Evolutionary conservation across 2,888 invertebrate genomes (phyloP).

Genomic region (Amblyjoppa proteus): DNA sequence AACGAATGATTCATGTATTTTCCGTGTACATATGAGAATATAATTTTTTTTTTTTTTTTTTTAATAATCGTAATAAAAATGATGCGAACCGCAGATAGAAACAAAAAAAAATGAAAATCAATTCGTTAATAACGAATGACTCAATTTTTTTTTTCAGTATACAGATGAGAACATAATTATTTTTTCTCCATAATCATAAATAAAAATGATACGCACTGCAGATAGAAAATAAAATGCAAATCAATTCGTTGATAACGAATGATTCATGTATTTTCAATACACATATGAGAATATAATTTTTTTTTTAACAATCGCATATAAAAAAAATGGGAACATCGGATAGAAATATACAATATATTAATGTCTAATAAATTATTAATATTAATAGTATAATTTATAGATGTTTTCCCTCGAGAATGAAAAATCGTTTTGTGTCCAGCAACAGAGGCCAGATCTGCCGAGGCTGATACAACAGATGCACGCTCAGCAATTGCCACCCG

Average conservation of each 20-base stretch:
- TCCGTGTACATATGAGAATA: not conserved
- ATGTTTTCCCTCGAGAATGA: slow-evolving; percentile 38
- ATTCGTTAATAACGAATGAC: not conserved
- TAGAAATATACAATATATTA: too few species aligned
- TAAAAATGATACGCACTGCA: slow-evolving; percentile 21
- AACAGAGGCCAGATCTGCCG: slow-evolving; percentile 94
- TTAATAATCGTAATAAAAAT: slow-evolving; percentile 44
- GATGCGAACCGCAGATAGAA: not conserved
- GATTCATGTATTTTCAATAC: not conserved
- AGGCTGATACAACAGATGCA: slow-evolving; percentile 96
- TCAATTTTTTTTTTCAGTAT: not conserved
- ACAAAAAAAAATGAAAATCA: not conserved
- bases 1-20: not conserved
- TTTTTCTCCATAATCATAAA: slow-evolving; percentile 21
- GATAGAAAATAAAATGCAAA: not conserved
- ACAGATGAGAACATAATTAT: not conserved
- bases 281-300: not conserved
- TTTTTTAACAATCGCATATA: slow-evolving; percentile 25
- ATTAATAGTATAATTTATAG: too few species aligned
- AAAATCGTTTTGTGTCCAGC: slow-evolving; percentile 86
- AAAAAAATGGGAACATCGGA: not conserved
- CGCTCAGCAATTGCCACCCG: slow-evolving; percentile 91
- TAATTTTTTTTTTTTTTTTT: not conserved
- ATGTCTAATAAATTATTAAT: too few species aligned
- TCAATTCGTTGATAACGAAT: not conserved